These are phyloP conservation scores for Montipora capitata DNA, from an alignment of 92 coral and sea anemone genomes.

Conservation along the genomic window DNA sequence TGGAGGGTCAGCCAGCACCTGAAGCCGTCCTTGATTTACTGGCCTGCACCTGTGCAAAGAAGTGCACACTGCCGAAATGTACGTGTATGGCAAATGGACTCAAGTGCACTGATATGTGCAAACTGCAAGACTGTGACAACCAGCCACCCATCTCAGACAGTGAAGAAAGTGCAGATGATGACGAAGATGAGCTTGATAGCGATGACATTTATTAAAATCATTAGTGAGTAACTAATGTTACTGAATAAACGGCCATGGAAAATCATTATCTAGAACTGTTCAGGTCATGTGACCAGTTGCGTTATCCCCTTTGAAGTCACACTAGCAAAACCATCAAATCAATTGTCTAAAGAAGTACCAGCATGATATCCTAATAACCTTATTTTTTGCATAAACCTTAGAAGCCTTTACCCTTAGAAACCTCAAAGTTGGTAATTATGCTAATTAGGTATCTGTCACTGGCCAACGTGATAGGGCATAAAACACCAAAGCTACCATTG, in stretches of 20 bases:
- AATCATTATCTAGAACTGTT: neutral
- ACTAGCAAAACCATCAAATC: neutral
- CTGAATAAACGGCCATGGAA: conserved; percentile 3
- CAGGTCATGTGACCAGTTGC: conserved; percentile 3
- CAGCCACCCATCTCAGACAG: conserved; percentile 23
- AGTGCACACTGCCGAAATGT: conserved; percentile 33
- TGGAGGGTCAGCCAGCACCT: conserved; percentile 47
- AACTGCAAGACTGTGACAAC: conserved; percentile 45
- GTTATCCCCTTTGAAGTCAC: neutral
- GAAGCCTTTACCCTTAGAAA: neutral
- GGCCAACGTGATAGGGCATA: neutral
- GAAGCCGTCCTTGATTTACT: conserved; percentile 35
- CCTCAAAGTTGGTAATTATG: neutral
- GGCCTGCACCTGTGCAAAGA: conserved; percentile 35
- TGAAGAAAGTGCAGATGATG: conserved; percentile 5
- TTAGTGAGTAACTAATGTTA: neutral
- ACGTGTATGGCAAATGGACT: conserved; percentile 47
- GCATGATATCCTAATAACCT: conserved; percentile 1
- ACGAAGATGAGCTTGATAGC: conserved; percentile 1
- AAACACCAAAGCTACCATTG: neutral
- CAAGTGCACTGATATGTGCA: conserved; percentile 58
- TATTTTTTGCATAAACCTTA: neutral
- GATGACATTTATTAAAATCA: conserved; percentile 4
- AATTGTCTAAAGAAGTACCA: neutral
- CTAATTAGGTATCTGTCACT: neutral